Percentiles rank a stretch among this genome's conserved stretches.
Evolutionary conservation across 2,113 vertebrate species (phyloP).

Genomic region (Corvus cornix): DNA sequence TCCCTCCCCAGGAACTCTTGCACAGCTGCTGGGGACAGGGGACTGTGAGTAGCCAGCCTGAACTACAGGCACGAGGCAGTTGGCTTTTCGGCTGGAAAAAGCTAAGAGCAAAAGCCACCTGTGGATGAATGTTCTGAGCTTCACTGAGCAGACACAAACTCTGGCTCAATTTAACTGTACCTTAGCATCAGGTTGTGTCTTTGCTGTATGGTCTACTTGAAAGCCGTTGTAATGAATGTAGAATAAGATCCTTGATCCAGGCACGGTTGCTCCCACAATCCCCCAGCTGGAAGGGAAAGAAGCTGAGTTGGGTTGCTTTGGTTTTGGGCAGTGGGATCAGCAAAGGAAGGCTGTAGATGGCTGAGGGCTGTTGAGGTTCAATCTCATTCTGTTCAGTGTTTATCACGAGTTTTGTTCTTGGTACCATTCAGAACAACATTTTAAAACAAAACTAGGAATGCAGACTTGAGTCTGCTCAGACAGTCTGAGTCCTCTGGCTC

Average conservation of each 20-base stretch:
- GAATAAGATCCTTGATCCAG: not conserved
- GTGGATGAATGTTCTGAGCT: not conserved
- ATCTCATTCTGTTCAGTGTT: not conserved
- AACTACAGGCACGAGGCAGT: not conserved
- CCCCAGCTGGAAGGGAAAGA: not conserved
- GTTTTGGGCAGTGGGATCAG: not conserved
- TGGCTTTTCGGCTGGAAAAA: not conserved
- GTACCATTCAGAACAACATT: not conserved
- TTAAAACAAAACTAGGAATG: not conserved
- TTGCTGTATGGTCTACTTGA: not conserved
- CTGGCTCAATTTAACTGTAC: not conserved
- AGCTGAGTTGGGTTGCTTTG: not conserved
- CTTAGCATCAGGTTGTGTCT: not conserved
- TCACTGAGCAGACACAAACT: not conserved
- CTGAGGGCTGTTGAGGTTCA: not conserved
- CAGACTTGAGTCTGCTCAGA: not conserved
- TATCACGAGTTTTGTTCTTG: not conserved
- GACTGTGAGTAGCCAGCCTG: not conserved
- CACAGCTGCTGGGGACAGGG: not conserved
- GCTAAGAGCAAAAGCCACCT: not conserved
- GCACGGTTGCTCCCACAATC: accelerated
- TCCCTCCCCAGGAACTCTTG: not conserved
- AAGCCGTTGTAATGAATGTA: not conserved
- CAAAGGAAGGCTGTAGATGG: not conserved
- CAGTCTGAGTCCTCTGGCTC: not conserved